phyloP scores from a whole-genome alignment of 2,797 vertebrate genomes.

The Adrianichthys oophorus region DNA sequence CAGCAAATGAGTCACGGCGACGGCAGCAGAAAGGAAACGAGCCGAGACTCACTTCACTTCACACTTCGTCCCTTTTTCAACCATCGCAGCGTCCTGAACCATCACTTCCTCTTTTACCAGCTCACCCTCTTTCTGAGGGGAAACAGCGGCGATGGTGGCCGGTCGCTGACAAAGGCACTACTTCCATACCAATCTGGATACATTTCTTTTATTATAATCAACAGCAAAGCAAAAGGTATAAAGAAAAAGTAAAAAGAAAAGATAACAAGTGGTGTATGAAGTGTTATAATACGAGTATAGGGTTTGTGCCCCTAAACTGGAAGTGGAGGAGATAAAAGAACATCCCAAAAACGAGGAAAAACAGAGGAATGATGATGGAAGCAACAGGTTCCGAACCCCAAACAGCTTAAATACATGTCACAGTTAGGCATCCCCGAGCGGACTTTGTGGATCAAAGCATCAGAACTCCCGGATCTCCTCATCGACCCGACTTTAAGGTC shows the following conservation, averaged over 20 bases:
- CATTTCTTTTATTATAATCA: constrained; percentile 76
- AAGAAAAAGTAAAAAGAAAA: constrained; percentile 1
- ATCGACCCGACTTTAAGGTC: constrained; percentile 48
- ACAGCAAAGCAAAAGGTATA: constrained; percentile 73
- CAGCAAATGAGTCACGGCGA: constrained; percentile 54
- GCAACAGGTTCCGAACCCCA: constrained; percentile 43
- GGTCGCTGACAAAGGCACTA: constrained; percentile 62
- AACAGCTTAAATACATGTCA: constrained; percentile 60
- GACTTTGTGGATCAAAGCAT: constrained; percentile 54
- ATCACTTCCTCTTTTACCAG: constrained; percentile 19
- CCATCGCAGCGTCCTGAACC: constrained; percentile 9
- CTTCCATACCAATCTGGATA: constrained; percentile 70
- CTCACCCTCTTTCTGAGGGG: constrained; percentile 10
- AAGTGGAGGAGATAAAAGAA: constrained; percentile 22
- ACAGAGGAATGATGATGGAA: constrained; percentile 56
- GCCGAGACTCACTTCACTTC: constrained; percentile 38
- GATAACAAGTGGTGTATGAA: constrained; percentile 55
- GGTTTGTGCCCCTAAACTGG: constrained; percentile 52
- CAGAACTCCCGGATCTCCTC: constrained; percentile 41
- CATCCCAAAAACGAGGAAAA: constrained; percentile 61
- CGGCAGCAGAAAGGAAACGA: constrained; percentile 53
- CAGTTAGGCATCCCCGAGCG: constrained; percentile 64
- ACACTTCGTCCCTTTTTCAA: constrained; percentile 24
- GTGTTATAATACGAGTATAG: constrained; percentile 46
- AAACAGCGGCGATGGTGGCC: constrained; percentile 7